These are phyloP conservation scores for Trachelipus rathkii DNA, from an alignment of 1,140 invertebrate genomes.

Conservation along the genomic window DNA sequence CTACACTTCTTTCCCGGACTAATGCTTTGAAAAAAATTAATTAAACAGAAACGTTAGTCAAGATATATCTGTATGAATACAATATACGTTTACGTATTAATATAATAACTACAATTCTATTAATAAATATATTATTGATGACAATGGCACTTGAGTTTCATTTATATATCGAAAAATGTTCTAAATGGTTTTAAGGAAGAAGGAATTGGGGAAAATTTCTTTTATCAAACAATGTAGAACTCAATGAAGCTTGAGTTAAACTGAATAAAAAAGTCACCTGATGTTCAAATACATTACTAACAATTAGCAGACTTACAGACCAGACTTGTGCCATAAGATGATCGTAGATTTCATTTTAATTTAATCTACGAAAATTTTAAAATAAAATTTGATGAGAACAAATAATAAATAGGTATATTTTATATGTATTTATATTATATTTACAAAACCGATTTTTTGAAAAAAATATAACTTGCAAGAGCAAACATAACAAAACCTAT, in stretches of 20 bases:
- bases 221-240: background rate
- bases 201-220: background rate
- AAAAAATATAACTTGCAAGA: background rate
- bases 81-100: background rate
- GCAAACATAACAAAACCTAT: background rate
- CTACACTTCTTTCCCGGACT: background rate
- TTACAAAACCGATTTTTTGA: background rate
- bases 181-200: background rate
- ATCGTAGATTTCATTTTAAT: background rate
- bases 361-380: background rate
- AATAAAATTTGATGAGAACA: background rate
- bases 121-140: background rate
- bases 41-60: conserved; percentile 1
- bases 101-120: background rate
- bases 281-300: background rate
- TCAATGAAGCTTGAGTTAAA: background rate
- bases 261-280: background rate
- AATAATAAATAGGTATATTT: background rate
- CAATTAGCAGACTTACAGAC: background rate
- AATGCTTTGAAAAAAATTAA: conserved; percentile 3
- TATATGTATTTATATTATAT: background rate
- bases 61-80: background rate
- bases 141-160: conserved; percentile 9
- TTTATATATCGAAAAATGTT: too few relatives aligned
- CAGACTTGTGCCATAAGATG: background rate